Evolutionary conservation across 2,888 invertebrate genomes (phyloP), one percentile per base, ranked within the genome.

Genomic region (Pollenia angustigena): DNA sequence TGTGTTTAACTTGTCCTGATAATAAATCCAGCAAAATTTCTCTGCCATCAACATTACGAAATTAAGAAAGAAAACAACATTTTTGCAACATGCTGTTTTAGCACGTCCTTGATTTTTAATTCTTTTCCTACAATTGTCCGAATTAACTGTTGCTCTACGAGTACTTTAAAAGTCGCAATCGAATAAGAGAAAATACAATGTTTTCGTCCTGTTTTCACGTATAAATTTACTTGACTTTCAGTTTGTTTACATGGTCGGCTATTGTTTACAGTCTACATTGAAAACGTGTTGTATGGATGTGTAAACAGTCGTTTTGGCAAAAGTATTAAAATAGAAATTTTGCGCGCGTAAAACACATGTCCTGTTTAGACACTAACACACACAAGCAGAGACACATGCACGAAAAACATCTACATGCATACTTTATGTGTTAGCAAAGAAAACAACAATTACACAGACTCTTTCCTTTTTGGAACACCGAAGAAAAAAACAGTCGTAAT

Each of bases 271-370:
- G n/a, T 68, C 72, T 66, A 32, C 0, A 4, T 16, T n/a, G 52
- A 50, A 48, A 81, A 62, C 62, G 8, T 50, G 32, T 16, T 50
- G 12, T 72, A 11, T 48, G 18, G 44, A 46, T 40, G 18, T 18
- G 18, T 18, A 18, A 18, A 18, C 16, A 7, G 18, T 74, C 75
- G 14, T 82, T 62, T 64, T 64, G 56, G 14, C 56, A 56, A 42
- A 68, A 72, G 48, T 12, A 40, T 40, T 32, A 23, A 14, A 68
- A 4, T 8, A 50, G 9, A 86, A 78, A 12, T 60, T 85, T 87
- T 78, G 71, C 78, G 76, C 80, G 81, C 83, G 44, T 69, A 81
- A 81, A 81, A 79, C 62, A 58, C 69, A 84, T 81, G 69, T 84
- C 72, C 68, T 78, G 54, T 68, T 64, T 44, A 42, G 44, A 16